phyloP scores from a whole-genome alignment of 2,888 invertebrate species.

The Drosophila infuscata region DNA sequence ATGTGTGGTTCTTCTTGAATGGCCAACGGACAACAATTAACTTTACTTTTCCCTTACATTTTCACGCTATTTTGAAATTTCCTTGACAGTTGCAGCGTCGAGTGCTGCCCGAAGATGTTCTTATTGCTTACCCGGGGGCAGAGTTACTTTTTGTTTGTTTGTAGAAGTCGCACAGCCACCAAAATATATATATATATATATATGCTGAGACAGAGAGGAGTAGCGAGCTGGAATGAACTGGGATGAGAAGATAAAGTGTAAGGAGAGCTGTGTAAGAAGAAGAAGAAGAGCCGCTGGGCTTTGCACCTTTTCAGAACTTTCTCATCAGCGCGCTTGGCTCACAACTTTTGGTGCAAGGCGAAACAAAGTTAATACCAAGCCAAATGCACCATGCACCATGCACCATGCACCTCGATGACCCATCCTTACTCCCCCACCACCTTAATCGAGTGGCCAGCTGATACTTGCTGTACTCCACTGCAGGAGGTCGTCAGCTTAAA shows the following conservation, averaged over 20 bases:
- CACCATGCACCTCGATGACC: constrained; percentile 5
- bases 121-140: constrained; percentile 23
- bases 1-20: constrained; percentile 18
- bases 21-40: constrained; percentile 62
- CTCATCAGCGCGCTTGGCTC: constrained; percentile 66
- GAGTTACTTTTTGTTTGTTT: constrained; percentile 60
- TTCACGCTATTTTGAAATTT: constrained; percentile 71
- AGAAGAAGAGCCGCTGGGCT: constrained; percentile 36
- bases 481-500: constrained; percentile 7
- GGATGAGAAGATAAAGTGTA: background rate
- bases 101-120: constrained; percentile 21
- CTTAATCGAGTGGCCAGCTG: constrained; percentile 18
- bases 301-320: constrained; percentile 73
- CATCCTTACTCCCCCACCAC: background rate
- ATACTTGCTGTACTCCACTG: constrained; percentile 1
- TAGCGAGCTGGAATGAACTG: constrained; percentile 4
- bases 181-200: background rate
- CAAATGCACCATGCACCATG: constrained; percentile 19
- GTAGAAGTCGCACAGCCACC: constrained; percentile 24
- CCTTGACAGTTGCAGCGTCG: constrained; percentile 42
- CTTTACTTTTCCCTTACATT: constrained; percentile 73
- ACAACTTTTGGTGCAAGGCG: constrained; percentile 50
- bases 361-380: constrained; percentile 60
- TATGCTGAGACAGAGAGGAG: background rate
- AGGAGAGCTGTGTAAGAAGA: background rate